Base-by-base conservation (phyloP, 2,888 invertebrate genomes). In the Pollenia griseotomentosa region DNA sequence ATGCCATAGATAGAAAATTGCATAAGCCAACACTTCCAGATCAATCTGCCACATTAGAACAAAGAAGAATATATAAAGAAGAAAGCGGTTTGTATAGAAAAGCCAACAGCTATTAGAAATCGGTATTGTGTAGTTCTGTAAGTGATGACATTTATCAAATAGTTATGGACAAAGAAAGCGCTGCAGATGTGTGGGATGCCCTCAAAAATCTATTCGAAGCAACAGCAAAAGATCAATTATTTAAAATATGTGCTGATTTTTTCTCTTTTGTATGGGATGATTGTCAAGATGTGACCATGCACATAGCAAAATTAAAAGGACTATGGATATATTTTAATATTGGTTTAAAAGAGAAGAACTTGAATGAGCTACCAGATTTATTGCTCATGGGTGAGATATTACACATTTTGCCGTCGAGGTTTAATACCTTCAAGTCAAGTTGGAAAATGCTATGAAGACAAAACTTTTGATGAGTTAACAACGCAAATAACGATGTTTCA, bases 51-150 rank as follows among this genome's bases (percentile, higher is more conserved):
- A 85, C 84, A 16, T 88, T 81, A 61, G 81, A 55, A 40, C 42
- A 88, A 65, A 83, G 51, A 5, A 89, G 71, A 68, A 19, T 48
- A 59, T 83, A 87, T 71, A 89, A 88, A 63, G 19, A 78, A 73
- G 10, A 85, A 23, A 74, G 63, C 68, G 88, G 90, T 88, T 71
- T 89, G 16, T 90, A 85, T 74, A 88, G 90, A 53, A 92, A 91
- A 81, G 91, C 91, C 59, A 92, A 91, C 73, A 91, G 90, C 83
- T 91, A 91, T 79, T 90, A 91, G 7, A 92, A 91, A 66, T 90
- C 91, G 0, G 90, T 91, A 90, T 90, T 92, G 51, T 83, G 90
- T 42, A 91, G 89, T 88, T 73, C 90, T 71, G 88, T 91, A 3
- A 90, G 89, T 40, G 91, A 91, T 83, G 80, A 87, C 14, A 90